phyloP scores from a whole-genome alignment of 53 echinoderm and acorn worm species.

The Mesocentrotus franciscanus region DNA sequence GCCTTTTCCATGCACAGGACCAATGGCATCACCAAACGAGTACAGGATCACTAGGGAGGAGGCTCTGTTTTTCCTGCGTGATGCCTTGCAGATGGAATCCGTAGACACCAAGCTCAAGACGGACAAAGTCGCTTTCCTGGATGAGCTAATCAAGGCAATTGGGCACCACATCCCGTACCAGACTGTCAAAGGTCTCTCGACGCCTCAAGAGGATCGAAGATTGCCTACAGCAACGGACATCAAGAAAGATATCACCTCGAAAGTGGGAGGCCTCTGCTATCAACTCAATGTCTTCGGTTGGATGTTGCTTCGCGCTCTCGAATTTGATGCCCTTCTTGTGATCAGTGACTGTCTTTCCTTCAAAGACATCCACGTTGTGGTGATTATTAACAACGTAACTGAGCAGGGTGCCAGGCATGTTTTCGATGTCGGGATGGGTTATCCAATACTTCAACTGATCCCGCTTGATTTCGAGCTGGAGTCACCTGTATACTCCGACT shows the following conservation, averaged over 20 bases:
- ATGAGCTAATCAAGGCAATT: background rate
- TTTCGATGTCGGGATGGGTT: conserved; percentile 62
- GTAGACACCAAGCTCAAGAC: background rate
- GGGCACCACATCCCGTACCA: background rate
- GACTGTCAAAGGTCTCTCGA: background rate
- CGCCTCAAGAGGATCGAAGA: background rate
- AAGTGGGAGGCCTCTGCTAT: conserved; percentile 62
- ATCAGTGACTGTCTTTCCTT: background rate
- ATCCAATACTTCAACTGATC: conserved; percentile 52
- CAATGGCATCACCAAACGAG: background rate
- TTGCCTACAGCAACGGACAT: background rate
- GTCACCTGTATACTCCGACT: conserved; percentile 61
- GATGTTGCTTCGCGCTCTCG: conserved; percentile 49
- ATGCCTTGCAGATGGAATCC: background rate
- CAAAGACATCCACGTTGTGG: conserved; percentile 17
- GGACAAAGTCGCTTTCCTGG: background rate
- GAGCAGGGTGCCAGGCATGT: conserved; percentile 43
- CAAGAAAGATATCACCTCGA: conserved; percentile 41
- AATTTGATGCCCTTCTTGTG: conserved; percentile 37
- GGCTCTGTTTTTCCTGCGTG: background rate
- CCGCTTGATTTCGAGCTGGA: conserved; percentile 65
- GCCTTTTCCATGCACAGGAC: too few relatives aligned
- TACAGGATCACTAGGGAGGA: background rate
- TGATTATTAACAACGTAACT: conserved; percentile 49
- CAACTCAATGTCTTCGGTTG: conserved; percentile 50